A percentile compares a stretch with the other conserved stretches of the same genome.
phyloP scores from a whole-genome alignment of 2,888 invertebrate species.

The Sphecodes monilicornis region DNA sequence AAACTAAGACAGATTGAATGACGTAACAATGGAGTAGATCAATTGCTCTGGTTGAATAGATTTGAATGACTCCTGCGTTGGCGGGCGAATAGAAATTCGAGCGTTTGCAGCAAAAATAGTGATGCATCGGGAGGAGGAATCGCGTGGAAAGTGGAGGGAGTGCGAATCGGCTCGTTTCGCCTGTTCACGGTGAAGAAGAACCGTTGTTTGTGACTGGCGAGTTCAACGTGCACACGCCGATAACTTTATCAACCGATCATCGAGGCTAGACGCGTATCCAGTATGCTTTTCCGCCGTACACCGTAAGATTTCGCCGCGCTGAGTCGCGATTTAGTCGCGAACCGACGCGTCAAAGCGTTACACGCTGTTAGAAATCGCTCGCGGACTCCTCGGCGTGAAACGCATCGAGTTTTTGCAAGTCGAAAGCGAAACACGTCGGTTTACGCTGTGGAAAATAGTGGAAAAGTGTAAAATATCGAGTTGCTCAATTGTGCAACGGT shows the following conservation, averaged over 20 bases:
- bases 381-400: neutral
- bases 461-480: neutral
- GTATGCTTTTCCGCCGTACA: neutral
- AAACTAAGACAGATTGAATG: neutral
- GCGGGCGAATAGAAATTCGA: neutral
- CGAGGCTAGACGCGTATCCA: conserved; percentile 10
- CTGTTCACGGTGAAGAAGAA: conserved; percentile 25
- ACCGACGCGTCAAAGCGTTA: neutral
- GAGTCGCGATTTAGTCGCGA: neutral
- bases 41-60: neutral
- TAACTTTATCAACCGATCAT: conserved; percentile 33
- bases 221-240: conserved; percentile 19
- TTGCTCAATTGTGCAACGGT: neutral
- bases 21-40: neutral
- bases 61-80: neutral
- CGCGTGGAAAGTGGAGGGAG: conserved; percentile 41
- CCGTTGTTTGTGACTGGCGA: conserved; percentile 18
- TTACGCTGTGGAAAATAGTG: neutral
- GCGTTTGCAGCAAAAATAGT: neutral
- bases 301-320: neutral
- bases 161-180: conserved; percentile 26
- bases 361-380: neutral
- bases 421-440: conserved; percentile 2
- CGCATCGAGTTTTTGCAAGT: neutral
- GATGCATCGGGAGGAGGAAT: neutral